Evolutionary conservation across 2,113 vertebrate genomes (phyloP).

Genomic region (Etia nguti): DNA sequence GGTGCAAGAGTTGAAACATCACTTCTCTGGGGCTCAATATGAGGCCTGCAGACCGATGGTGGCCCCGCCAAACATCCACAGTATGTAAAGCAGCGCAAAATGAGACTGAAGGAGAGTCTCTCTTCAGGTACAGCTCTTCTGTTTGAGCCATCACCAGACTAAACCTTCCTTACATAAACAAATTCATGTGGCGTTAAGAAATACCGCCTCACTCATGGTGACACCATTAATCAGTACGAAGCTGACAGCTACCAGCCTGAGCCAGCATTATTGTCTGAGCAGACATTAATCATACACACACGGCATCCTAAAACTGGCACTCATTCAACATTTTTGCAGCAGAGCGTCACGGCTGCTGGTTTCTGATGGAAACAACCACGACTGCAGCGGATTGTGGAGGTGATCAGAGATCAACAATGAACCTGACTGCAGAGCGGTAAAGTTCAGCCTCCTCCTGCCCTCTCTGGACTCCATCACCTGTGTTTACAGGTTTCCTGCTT

Average conservation of each 20-base stretch:
- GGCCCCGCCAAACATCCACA: neutral
- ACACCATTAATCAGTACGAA: neutral
- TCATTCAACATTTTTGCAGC: neutral
- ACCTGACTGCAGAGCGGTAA: neutral
- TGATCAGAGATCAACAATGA: neutral
- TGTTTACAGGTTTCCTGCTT: neutral
- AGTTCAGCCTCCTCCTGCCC: neutral
- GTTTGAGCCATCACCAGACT: neutral
- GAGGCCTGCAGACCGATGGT: neutral
- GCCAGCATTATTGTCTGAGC: neutral
- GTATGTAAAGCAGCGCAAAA: neutral
- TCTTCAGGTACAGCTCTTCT: neutral
- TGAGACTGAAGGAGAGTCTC: neutral
- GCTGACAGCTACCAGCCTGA: neutral
- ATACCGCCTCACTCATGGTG: neutral
- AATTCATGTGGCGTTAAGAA: neutral
- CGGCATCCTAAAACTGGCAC: neutral
- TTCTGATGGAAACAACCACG: neutral
- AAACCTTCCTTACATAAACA: fast-evolving
- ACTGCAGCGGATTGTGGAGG: neutral
- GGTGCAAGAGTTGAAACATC: neutral
- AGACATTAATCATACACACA: neutral
- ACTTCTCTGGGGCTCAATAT: neutral
- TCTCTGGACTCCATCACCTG: neutral
- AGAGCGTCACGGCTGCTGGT: neutral